These are phyloP conservation scores for Onychostoma macrolepis DNA, from an alignment of 2,113 vertebrate species.

Conservation along the genomic window DNA sequence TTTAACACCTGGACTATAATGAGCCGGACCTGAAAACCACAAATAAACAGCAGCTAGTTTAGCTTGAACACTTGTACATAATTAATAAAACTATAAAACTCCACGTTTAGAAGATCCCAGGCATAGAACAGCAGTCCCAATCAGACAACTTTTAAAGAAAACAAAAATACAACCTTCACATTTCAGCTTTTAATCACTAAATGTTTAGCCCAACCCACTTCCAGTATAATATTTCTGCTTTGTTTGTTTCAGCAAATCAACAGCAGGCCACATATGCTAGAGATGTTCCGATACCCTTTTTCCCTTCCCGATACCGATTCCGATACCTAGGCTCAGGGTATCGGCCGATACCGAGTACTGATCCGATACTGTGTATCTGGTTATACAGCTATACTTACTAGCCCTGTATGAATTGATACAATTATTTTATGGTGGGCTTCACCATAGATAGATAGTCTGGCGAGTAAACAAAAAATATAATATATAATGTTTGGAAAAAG, in stretches of 20 bases:
- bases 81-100: neutral
- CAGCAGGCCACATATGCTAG: neutral
- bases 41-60: neutral
- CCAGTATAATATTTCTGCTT: neutral
- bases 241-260: neutral
- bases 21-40: slow-evolving; percentile 71
- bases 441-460: no score
- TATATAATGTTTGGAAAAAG: no score
- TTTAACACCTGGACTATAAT: slow-evolving; percentile 70
- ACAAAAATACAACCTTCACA: neutral
- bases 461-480: no score
- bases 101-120: neutral
- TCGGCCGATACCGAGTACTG: no score
- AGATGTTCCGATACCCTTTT: no score
- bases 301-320: no score
- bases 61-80: neutral
- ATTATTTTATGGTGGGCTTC: no score
- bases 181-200: neutral
- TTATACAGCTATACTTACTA: no score
- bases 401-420: no score
- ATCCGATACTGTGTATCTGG: no score
- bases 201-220: neutral
- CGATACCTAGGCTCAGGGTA: no score
- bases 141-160: neutral
- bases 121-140: neutral